A percentile compares a stretch with the other conserved stretches of the same genome.
Evolutionary conservation across 92 coral and sea anemone species (phyloP).

Genomic region (Pocillopora grandis): DNA sequence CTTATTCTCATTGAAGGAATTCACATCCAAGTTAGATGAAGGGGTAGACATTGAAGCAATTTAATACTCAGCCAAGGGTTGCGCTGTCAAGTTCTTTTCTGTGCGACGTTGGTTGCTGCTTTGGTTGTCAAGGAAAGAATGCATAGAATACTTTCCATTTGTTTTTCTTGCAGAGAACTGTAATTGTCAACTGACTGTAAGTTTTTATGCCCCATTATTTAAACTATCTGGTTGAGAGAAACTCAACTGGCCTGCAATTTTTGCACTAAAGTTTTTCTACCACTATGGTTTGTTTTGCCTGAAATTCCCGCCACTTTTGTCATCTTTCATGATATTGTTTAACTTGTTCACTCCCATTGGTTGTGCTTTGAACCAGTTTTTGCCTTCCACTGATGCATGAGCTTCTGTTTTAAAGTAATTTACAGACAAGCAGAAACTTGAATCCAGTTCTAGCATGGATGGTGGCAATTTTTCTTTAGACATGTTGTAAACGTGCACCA

Average conservation of each 20-base stretch:
- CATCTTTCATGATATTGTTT: constrained; percentile 40
- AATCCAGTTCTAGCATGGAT: constrained; percentile 41
- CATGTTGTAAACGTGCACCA: constrained; percentile 20
- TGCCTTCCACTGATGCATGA: constrained; percentile 28
- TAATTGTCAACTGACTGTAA: constrained; percentile 27
- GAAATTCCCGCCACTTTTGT: constrained; percentile 18
- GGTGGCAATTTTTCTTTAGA: constrained; percentile 46
- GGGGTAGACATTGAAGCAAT: constrained; percentile 19
- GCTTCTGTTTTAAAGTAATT: constrained; percentile 39
- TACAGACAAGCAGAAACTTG: constrained; percentile 41
- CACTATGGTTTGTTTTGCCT: constrained; percentile 45
- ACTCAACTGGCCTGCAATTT: background rate
- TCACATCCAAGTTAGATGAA: background rate
- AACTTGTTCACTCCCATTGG: constrained; percentile 46
- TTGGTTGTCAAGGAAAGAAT: constrained; percentile 16
- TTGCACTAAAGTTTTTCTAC: constrained; percentile 46
- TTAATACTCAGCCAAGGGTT: constrained; percentile 15
- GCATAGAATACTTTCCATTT: constrained; percentile 10
- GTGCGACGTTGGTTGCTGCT: constrained; percentile 28
- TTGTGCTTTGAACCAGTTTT: constrained; percentile 46
- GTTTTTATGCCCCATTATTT: constrained; percentile 29
- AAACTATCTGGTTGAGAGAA: constrained; percentile 27
- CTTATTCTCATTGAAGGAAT: background rate
- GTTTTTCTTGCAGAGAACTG: constrained; percentile 26
- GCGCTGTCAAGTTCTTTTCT: constrained; percentile 39